phyloP scores from a whole-genome alignment of 2,797 vertebrate species.

The Leptodactylus fallax region DNA sequence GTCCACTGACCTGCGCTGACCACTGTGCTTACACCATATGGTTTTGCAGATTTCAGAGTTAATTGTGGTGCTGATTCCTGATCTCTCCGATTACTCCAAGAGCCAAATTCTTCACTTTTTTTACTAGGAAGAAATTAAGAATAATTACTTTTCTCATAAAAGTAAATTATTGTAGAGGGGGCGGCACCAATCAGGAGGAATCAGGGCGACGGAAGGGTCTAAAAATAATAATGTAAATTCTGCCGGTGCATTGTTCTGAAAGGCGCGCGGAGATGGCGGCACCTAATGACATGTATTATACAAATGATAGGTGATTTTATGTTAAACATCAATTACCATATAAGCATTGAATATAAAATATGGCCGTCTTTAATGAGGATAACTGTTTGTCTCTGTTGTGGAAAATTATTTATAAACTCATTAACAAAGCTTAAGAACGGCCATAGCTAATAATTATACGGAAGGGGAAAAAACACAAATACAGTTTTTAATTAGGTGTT shows the following conservation, averaged over 20 bases:
- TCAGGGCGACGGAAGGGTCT: background rate
- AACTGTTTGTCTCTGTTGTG: constrained; percentile 55
- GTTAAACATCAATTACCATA: constrained; percentile 64
- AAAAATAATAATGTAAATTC: constrained; percentile 31
- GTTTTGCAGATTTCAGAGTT: constrained; percentile 47
- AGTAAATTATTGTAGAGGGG: constrained; percentile 9
- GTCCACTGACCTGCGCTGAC: background rate
- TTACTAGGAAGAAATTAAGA: constrained; percentile 41
- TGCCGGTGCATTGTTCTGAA: constrained; percentile 22
- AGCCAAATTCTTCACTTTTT: constrained; percentile 17
- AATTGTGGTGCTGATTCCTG: constrained; percentile 36
- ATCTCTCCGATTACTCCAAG: constrained; percentile 23
- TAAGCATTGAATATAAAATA: constrained; percentile 56
- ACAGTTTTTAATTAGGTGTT: constrained; percentile 61
- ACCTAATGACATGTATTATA: constrained; percentile 56
- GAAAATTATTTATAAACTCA: constrained; percentile 65
- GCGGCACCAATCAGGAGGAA: background rate
- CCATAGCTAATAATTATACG: constrained; percentile 58
- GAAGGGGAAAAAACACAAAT: constrained; percentile 46
- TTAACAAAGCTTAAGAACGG: constrained; percentile 45
- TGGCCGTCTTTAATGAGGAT: constrained; percentile 55
- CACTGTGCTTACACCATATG: constrained; percentile 36
- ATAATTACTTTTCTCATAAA: constrained; percentile 40
- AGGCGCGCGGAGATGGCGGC: constrained; percentile 13
- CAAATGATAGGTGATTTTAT: constrained; percentile 59